These are phyloP conservation scores for Magallana gigas DNA, from an alignment of 1,140 invertebrate genomes.

Conservation along the genomic window DNA sequence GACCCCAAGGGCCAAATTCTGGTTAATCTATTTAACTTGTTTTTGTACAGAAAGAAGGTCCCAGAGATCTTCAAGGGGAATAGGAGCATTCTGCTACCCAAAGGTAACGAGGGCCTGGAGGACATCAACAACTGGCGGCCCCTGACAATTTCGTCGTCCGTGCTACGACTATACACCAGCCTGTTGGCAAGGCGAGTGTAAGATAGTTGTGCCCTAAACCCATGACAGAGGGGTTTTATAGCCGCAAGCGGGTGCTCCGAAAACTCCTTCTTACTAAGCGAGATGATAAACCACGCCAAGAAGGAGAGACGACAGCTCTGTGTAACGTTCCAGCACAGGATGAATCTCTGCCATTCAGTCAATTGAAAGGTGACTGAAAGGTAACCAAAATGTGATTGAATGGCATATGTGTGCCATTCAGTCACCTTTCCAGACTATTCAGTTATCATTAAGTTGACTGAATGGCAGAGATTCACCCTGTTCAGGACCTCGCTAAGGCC, in stretches of 20 bases:
- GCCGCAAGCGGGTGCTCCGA: conserved; percentile 43
- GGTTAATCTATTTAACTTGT: conserved; percentile 53
- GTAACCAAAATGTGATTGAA: too few species aligned
- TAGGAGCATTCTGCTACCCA: conserved; percentile 60
- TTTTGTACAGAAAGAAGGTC: conserved; percentile 41
- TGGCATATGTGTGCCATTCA: too few species aligned
- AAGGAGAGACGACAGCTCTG: conserved; percentile 27
- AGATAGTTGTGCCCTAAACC: conserved; percentile 13
- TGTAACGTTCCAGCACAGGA: conserved; percentile 56
- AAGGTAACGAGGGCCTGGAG: conserved; percentile 48
- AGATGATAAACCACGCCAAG: conserved; percentile 50
- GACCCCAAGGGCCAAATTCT: conserved; percentile 12
- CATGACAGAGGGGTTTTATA: conserved; percentile 56
- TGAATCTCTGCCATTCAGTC: too few species aligned
- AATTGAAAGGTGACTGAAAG: too few species aligned
- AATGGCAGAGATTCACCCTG: too few species aligned
- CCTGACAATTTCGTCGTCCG: conserved; percentile 55
- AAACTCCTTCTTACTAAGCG: conserved; percentile 42
- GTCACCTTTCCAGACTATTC: too few species aligned
- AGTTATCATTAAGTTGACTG: too few species aligned
- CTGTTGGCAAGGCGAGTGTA: conserved; percentile 43
- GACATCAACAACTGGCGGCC: conserved; percentile 66
- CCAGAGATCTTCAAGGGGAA: conserved; percentile 48
- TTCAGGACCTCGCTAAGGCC: conserved; percentile 63
- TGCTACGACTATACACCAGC: conserved; percentile 55